Evolutionary conservation across 2,888 invertebrate genomes (phyloP), one percentile per base, ranked within the genome.

Genomic region (Hypolimnas misippus): DNA sequence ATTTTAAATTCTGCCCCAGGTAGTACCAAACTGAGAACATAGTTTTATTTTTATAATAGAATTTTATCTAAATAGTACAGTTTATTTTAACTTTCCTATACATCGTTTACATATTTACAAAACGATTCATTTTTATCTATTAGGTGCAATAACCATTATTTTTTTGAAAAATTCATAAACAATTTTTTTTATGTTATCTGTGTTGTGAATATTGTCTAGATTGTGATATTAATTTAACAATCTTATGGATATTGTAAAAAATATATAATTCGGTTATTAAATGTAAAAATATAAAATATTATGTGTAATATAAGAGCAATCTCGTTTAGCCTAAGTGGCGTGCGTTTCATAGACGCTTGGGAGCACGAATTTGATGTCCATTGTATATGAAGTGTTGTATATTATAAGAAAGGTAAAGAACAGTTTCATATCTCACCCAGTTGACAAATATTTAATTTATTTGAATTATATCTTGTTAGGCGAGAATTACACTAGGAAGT

Each of bases 1-100:
- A 96, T 85, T 95, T 95, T 83, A 94, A 95, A 79, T 96, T 96
- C 87, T 98, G 98, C 82, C 96, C 96, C 70, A 94, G 94, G 92
- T 94, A 93, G 89, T 82, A 44, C 19, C 25, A 60, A 58, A n/a
- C 12, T 7, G 10, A 29, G 49, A 25, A 35, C 21, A 57, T 52
- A 52, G 52, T 33, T 52, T 35, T 52, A 33, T 33, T n/a, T 49
- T 25, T 49, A 29, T 29, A 29, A 49, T 49, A 49, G 25, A 49
- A 29, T 49, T 49, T 46, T 49, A 29, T 49, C 29, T 25, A 49
- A 19, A 58, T 49, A n/a, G 12, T 54, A 40, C 50, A 49, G 5
- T 58, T 53, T 58, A 58, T 60, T 57, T 59, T 58, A 60, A 63
- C 60, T 63, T 63, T 66, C 57, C 66, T 60, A 55, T 58, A 63